These are phyloP conservation scores for Unio pictorum DNA, from an alignment of 2,888 invertebrate species.

Conservation along the genomic window DNA sequence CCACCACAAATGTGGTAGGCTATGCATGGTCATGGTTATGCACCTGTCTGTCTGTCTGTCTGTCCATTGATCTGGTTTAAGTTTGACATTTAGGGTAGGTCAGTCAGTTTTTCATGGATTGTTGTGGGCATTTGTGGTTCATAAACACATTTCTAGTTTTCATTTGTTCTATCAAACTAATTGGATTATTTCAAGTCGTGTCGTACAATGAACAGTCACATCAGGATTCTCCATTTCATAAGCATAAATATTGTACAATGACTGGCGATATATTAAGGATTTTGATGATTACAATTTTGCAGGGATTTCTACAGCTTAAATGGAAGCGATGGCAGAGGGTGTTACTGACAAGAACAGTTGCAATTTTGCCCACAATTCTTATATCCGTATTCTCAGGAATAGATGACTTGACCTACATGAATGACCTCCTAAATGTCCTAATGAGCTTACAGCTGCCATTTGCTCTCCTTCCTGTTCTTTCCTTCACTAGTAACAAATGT, in stretches of 20 bases:
- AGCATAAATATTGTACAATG: no score
- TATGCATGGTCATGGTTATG: no score
- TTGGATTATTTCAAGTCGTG: not conserved
- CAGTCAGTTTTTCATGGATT: no score
- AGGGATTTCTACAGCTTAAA: constrained; percentile 68
- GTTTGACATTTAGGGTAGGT: no score
- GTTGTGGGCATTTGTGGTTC: no score
- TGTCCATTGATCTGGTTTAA: no score
- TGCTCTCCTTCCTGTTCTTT: constrained; percentile 87
- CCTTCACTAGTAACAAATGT: constrained; percentile 84
- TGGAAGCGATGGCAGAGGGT: constrained; percentile 83
- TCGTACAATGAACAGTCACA: not conserved
- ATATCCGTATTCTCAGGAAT: constrained; percentile 73
- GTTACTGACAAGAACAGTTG: constrained; percentile 86
- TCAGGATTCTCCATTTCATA: not conserved
- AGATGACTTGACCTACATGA: constrained; percentile 83
- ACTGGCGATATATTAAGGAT: not conserved
- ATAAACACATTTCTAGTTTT: no score
- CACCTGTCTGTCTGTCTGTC: no score
- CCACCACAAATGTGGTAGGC: no score
- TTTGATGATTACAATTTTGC: constrained; percentile 11
- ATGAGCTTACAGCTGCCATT: constrained; percentile 91
- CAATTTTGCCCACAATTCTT: constrained; percentile 78
- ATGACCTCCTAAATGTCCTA: constrained; percentile 87
- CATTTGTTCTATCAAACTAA: no score